phyloP scores from a whole-genome alignment of 1,140 invertebrate species.

The Pissodes strobi region DNA sequence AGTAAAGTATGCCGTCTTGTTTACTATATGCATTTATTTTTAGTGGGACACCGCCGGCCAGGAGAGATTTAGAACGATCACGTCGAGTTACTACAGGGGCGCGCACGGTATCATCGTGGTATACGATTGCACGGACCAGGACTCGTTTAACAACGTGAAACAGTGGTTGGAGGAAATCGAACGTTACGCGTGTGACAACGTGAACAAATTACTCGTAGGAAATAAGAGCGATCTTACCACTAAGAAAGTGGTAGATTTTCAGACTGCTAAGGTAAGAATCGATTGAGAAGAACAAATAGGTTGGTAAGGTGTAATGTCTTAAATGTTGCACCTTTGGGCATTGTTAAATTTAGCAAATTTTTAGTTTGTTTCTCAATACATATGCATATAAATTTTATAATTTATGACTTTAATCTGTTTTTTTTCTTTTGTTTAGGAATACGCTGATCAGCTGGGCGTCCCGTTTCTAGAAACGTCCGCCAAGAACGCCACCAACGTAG shows the following conservation, averaged over 20 bases:
- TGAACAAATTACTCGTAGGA: constrained; percentile 97
- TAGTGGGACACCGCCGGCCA: constrained; percentile 98
- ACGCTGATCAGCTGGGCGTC: constrained; percentile 96
- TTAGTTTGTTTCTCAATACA: not conserved
- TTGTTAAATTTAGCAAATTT: too few species aligned
- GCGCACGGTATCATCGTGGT: constrained; percentile 99
- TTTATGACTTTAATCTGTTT: not conserved
- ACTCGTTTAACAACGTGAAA: constrained; percentile 97
- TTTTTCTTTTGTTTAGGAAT: constrained; percentile 90
- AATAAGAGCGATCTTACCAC: constrained; percentile 97
- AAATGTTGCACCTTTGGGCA: too few species aligned
- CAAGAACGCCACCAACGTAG: constrained; percentile 95
- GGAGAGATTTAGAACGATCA: constrained; percentile 98
- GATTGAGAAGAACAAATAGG: too few species aligned
- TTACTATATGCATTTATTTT: not conserved
- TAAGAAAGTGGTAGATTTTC: constrained; percentile 94
- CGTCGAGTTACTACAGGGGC: constrained; percentile 96
- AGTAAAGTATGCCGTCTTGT: too few species aligned
- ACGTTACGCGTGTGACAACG: constrained; percentile 98
- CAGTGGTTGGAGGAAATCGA: constrained; percentile 98
- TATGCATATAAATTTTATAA: not conserved
- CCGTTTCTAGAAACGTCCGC: constrained; percentile 98
- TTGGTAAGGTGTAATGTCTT: too few species aligned
- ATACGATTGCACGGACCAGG: constrained; percentile 97
- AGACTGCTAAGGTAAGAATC: constrained; percentile 82